These are phyloP conservation scores for Halichoeres trimaculatus DNA, from an alignment of 2,113 vertebrate genomes.

Conservation along the genomic window DNA sequence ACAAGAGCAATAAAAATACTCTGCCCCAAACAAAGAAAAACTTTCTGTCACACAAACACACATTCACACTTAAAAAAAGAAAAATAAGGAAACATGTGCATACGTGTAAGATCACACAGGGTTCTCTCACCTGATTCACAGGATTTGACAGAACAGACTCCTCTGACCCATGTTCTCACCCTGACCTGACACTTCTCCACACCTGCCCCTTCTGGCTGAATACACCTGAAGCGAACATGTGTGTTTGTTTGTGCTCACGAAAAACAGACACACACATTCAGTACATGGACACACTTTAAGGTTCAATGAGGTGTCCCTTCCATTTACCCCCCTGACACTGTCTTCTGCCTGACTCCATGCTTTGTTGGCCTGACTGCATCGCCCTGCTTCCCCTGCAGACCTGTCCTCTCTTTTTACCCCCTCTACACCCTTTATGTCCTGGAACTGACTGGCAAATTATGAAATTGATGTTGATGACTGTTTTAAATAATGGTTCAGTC, in stretches of 20 bases:
- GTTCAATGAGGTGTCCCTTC: conserved; percentile 28
- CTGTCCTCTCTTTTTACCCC: conserved; percentile 12
- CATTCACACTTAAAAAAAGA: neutral
- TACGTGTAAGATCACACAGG: conserved; percentile 8
- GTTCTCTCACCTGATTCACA: conserved; percentile 29
- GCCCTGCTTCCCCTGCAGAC: conserved; percentile 6
- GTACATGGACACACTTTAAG: conserved; percentile 36
- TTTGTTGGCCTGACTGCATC: conserved; percentile 3
- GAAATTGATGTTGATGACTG: too few species aligned
- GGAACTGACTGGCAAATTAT: too few species aligned
- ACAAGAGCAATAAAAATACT: too few species aligned
- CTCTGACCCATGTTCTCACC: conserved; percentile 37
- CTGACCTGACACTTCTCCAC: conserved; percentile 31
- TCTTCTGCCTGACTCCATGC: conserved; percentile 34
- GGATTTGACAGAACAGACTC: conserved; percentile 25
- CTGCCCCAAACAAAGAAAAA: neutral
- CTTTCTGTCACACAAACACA: neutral
- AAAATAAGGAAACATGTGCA: neutral
- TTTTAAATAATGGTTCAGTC: too few species aligned
- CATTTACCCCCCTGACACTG: conserved; percentile 17
- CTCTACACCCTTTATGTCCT: neutral
- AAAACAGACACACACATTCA: neutral
- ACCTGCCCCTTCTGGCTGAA: conserved; percentile 32
- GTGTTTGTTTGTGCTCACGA: neutral
- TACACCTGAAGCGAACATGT: conserved; percentile 9